These are phyloP conservation scores for Cichladusa arquata DNA, from an alignment of 2,113 vertebrate species.

Conservation along the genomic window DNA sequence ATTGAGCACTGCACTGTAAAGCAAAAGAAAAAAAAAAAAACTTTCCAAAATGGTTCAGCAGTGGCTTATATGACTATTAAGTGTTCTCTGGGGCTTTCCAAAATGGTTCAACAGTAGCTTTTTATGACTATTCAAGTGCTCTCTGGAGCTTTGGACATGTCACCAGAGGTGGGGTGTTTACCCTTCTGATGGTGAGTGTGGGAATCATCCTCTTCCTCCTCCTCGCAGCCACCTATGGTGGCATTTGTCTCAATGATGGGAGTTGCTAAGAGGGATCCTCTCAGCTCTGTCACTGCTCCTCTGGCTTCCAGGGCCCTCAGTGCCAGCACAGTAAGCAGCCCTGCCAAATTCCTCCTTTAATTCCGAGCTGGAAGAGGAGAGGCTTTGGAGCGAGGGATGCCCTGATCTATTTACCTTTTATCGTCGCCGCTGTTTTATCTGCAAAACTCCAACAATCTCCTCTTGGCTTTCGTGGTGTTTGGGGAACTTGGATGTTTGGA, in stretches of 20 bases:
- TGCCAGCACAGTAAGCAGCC: constrained; percentile 82
- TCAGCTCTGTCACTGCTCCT: constrained; percentile 78
- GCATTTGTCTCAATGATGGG: constrained; percentile 81
- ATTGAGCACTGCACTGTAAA: rapidly evolving
- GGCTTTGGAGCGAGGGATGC: neutral
- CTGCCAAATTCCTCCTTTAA: neutral
- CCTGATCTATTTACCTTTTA: neutral
- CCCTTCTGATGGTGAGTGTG: rapidly evolving
- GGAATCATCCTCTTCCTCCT: neutral
- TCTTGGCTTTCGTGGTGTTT: neutral
- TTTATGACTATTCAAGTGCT: rapidly evolving
- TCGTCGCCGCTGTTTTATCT: neutral
- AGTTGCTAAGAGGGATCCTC: constrained; percentile 72
- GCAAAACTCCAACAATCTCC: neutral
- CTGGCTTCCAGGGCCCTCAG: constrained; percentile 82
- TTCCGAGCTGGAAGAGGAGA: neutral
- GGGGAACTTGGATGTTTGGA: constrained; percentile 12
- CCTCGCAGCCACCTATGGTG: constrained; percentile 73
- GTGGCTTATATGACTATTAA: rapidly evolving
- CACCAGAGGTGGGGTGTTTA: rapidly evolving
- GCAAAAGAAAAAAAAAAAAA: neutral
- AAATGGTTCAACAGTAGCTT: neutral
- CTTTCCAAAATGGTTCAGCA: neutral
- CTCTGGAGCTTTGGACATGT: neutral
- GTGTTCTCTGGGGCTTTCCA: neutral